These are phyloP conservation scores for Thermophis baileyi DNA, from an alignment of 2,113 vertebrate species.

Conservation along the genomic window DNA sequence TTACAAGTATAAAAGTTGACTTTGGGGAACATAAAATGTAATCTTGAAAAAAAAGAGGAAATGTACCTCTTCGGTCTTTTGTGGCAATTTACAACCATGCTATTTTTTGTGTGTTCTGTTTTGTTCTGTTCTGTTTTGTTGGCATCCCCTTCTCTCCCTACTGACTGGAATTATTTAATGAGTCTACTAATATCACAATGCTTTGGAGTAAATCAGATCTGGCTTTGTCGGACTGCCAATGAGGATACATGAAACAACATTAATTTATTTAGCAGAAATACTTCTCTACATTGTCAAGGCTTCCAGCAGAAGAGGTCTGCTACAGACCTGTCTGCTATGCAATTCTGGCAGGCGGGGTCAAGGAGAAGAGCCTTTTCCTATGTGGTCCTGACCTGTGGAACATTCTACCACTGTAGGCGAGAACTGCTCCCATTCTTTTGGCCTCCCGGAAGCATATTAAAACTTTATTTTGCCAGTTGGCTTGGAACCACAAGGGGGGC, in stretches of 20 bases:
- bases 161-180: neutral
- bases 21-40: neutral
- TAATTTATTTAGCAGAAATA: neutral
- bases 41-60: neutral
- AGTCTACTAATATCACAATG: neutral
- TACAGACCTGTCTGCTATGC: neutral
- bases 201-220: neutral
- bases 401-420: neutral
- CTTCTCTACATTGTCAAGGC: neutral
- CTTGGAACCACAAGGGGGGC: neutral
- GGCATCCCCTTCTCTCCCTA: neutral
- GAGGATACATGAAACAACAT: neutral
- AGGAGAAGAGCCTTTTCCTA: neutral
- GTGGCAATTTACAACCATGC: neutral
- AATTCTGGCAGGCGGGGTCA: neutral
- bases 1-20: neutral
- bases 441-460: neutral
- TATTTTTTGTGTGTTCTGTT: neutral
- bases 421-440: neutral
- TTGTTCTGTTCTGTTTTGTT: too few species aligned
- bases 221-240: neutral
- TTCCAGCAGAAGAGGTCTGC: neutral
- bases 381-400: neutral
- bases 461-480: neutral
- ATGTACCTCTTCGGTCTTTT: neutral